phyloP scores from a whole-genome alignment of 1,140 invertebrate genomes.

The Drosophila kepulauana region DNA sequence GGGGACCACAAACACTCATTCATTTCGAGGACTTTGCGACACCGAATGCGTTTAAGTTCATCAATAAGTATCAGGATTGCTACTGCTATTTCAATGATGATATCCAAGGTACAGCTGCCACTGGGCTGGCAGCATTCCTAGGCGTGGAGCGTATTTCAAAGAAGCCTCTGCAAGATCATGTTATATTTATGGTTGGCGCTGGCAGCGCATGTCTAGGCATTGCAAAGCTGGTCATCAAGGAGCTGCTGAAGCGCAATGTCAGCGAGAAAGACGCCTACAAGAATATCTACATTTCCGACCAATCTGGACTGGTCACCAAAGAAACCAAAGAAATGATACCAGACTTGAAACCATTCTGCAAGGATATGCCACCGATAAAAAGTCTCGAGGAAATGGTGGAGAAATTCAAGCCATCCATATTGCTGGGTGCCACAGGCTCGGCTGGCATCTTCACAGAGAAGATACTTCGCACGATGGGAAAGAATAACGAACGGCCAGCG shows the following conservation, averaged over 20 bases:
- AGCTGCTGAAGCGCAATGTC: conserved; percentile 27
- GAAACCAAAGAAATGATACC: conserved; percentile 89
- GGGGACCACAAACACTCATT: conserved; percentile 92
- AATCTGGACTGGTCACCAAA: conserved; percentile 90
- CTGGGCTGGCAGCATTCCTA: conserved; percentile 95
- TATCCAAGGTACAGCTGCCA: conserved; percentile 97
- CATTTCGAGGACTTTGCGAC: conserved; percentile 99
- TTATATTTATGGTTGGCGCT: conserved; percentile 96
- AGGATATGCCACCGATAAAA: conserved; percentile 90
- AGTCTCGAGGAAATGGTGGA: conserved; percentile 92
- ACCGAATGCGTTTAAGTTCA: conserved; percentile 95
- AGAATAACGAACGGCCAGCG: conserved; percentile 85
- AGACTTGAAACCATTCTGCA: conserved; percentile 92
- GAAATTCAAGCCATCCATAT: conserved; percentile 86
- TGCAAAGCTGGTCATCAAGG: conserved; percentile 90
- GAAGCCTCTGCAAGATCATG: conserved; percentile 92
- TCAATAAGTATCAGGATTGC: conserved; percentile 93
- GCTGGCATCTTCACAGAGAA: conserved; percentile 93
- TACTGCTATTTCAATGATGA: conserved; percentile 99
- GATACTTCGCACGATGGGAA: conserved; percentile 92
- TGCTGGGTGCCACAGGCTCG: conserved; percentile 96
- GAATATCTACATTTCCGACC: conserved; percentile 91
- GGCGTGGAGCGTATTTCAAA: conserved; percentile 93
- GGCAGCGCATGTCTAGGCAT: conserved; percentile 97
- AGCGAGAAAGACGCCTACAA: conserved; percentile 89